Conservation (phyloP, 2,888 invertebrate species). For the Calameuta idolon region DNA sequence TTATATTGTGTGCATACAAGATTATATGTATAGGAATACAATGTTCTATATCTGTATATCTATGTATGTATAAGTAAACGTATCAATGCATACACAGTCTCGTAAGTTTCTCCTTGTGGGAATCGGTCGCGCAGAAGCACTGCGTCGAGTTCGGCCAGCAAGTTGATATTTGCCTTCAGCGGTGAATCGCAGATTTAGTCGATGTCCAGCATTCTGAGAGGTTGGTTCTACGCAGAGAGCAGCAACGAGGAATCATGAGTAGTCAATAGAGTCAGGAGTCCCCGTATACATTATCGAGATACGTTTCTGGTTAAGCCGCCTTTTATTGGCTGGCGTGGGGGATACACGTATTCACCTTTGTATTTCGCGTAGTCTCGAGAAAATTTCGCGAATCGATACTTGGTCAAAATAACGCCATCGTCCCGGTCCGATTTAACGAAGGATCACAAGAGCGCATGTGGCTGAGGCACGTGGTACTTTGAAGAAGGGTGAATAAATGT, state of each 20-base stretch:
- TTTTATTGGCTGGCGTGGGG: background rate
- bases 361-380: background rate
- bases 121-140: slow-evolving; percentile 41
- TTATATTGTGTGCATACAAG: background rate
- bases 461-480: background rate
- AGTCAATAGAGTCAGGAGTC: background rate
- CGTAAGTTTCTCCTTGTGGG: slow-evolving; percentile 22
- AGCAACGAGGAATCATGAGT: background rate
- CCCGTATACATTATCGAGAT: background rate
- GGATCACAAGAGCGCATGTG: background rate
- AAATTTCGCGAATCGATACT: background rate
- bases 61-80: background rate
- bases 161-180: slow-evolving; percentile 31
- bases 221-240: slow-evolving; percentile 28
- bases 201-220: slow-evolving; percentile 47
- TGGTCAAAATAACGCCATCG: background rate
- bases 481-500: background rate
- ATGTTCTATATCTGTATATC: background rate
- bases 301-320: background rate
- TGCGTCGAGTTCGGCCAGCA: slow-evolving; percentile 27
- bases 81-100: slow-evolving; percentile 10
- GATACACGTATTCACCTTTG: background rate
- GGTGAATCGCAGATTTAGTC: slow-evolving; percentile 52
- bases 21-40: background rate
- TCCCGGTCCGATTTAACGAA: background rate